Percentiles rank a stretch among this genome's conserved stretches.
phyloP scores from a whole-genome alignment of 1,140 invertebrate species.

The Bradysia coprophila region DNA sequence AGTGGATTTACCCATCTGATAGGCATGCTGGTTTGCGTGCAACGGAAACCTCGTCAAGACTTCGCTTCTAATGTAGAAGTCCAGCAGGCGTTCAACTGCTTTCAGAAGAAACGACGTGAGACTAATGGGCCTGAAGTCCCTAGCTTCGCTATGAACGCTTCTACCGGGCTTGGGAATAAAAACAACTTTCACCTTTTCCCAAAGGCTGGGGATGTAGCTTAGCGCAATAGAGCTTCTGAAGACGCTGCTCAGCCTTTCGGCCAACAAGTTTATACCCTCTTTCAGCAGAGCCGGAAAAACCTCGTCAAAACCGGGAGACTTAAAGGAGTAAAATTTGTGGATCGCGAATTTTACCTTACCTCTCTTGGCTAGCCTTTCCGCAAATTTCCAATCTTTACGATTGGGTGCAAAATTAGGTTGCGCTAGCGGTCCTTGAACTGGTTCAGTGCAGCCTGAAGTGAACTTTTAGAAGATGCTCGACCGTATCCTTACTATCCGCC shows the following conservation, averaged over 20 bases:
- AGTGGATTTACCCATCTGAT: no score
- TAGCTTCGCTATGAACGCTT: neutral
- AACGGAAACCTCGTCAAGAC: neutral
- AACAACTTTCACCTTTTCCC: no score
- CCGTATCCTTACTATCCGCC: no score
- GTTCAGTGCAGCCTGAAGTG: neutral
- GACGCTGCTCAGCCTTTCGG: no score
- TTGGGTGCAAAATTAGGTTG: neutral
- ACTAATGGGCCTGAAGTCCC: slow-evolving; percentile 9
- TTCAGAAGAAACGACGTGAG: slow-evolving; percentile 12
- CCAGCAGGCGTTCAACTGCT: slow-evolving; percentile 8
- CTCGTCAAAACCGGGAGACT: neutral
- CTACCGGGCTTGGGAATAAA: no score
- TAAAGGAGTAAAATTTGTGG: neutral
- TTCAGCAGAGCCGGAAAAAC: no score
- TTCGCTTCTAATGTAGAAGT: slow-evolving; percentile 6
- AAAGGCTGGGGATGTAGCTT: no score
- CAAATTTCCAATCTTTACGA: neutral
- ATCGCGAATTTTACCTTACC: neutral
- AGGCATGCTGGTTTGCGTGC: no score
- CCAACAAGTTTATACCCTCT: no score
- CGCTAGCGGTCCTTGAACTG: no score
- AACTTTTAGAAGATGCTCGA: neutral
- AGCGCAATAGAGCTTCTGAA: no score
- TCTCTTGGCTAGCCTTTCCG: neutral